Conservation (phyloP, 2,888 invertebrate species). For the Ethmia dodecea region DNA sequence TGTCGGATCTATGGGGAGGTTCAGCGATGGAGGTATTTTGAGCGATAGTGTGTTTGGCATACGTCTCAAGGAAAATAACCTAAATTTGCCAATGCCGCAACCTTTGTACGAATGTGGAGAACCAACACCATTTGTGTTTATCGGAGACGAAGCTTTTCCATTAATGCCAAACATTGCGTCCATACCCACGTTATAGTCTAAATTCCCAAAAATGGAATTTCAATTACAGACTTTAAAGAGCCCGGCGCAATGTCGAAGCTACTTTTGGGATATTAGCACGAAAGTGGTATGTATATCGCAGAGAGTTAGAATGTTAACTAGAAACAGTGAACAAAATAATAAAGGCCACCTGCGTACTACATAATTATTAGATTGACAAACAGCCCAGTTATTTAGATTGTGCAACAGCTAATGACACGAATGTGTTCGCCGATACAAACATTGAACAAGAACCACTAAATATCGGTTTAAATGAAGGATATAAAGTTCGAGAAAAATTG, state of each 20-base stretch:
- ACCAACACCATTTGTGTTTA: slow-evolving; percentile 21
- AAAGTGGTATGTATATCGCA: slow-evolving; percentile 20
- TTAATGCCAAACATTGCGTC: slow-evolving; percentile 21
- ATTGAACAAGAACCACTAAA: background rate
- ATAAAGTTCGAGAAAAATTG: slow-evolving; percentile 18
- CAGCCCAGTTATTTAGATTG: background rate
- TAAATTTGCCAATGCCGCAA: slow-evolving; percentile 18
- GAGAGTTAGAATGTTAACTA: background rate
- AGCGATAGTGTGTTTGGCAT: slow-evolving; percentile 17
- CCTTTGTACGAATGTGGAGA: slow-evolving; percentile 15
- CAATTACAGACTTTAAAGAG: slow-evolving; percentile 23
- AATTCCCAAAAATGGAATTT: slow-evolving; percentile 17
- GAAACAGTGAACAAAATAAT: slow-evolving; percentile 14
- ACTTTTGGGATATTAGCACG: slow-evolving; percentile 22
- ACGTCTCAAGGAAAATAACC: slow-evolving; percentile 16
- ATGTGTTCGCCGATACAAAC: background rate
- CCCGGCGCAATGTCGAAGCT: slow-evolving; percentile 23
- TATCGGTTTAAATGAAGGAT: slow-evolving; percentile 6
- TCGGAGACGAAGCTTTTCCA: slow-evolving; percentile 19
- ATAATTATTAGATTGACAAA: background rate
- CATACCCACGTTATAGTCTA: slow-evolving; percentile 20
- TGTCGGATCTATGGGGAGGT: slow-evolving; percentile 18
- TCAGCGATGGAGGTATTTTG: slow-evolving; percentile 19
- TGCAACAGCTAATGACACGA: background rate
- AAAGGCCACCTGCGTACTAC: slow-evolving; percentile 14